Evolutionary conservation across 2,797 vertebrate genomes (phyloP).

Genomic region (Anomalospiza imberbis): DNA sequence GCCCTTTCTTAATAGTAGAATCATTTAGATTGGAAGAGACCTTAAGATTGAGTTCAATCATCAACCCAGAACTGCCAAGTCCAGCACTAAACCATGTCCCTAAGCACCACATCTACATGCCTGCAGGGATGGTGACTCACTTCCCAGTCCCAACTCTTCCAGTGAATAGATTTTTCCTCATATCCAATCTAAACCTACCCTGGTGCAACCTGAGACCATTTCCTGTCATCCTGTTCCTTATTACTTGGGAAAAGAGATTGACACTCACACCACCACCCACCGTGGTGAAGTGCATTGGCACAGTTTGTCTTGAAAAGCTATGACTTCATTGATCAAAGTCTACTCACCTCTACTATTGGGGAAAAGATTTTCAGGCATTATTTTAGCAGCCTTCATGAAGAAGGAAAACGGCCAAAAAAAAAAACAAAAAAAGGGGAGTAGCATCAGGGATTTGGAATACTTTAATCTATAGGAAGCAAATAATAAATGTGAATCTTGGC

Average conservation of each 20-base stretch:
- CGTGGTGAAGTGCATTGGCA: background rate
- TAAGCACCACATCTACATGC: fast-evolving
- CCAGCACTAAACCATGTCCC: background rate
- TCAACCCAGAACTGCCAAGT: background rate
- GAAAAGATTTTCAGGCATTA: background rate
- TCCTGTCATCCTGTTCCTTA: background rate
- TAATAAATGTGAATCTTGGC: background rate
- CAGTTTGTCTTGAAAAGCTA: background rate
- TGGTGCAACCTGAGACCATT: background rate
- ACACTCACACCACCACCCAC: no score
- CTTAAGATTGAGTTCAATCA: background rate
- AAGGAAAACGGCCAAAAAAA: background rate
- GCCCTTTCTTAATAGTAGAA: background rate
- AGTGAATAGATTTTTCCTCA: background rate
- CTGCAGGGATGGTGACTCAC: background rate
- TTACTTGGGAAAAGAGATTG: background rate
- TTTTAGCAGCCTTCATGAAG: background rate
- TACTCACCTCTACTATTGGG: background rate
- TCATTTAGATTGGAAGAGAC: background rate
- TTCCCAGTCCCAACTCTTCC: background rate
- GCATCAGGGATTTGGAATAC: background rate
- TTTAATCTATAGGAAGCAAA: background rate
- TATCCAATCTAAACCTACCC: background rate
- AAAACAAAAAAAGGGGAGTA: background rate
- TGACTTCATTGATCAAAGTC: background rate